Conservation (phyloP, 2,113 vertebrate species). For the Lichenostomus cassidix region DNA sequence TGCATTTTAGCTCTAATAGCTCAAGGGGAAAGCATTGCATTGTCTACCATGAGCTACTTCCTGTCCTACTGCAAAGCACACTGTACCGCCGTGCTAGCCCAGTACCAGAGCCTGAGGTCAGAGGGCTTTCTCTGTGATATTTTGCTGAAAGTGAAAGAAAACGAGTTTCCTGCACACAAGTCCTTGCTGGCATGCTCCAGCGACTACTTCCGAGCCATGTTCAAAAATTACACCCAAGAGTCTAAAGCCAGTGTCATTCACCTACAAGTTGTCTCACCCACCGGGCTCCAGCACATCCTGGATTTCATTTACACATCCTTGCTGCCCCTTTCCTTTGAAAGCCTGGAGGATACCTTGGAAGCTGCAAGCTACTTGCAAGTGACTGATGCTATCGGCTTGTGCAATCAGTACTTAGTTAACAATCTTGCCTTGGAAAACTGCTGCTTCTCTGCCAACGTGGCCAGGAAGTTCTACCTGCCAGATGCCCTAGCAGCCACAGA, state of each 20-base stretch:
- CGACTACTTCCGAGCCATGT: conserved; percentile 93
- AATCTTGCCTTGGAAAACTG: conserved; percentile 82
- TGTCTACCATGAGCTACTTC: conserved; percentile 87
- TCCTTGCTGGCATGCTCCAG: conserved; percentile 91
- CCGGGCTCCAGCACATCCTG: conserved; percentile 83
- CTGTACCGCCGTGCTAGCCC: conserved; percentile 78
- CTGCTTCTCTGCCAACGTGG: conserved; percentile 87
- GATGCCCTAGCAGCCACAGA: conserved; percentile 76
- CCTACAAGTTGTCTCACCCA: conserved; percentile 81
- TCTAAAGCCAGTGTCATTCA: conserved; percentile 78
- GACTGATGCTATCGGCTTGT: conserved; percentile 83
- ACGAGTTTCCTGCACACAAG: conserved; percentile 88
- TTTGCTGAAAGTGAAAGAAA: conserved; percentile 84
- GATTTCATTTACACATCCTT: conserved; percentile 96
- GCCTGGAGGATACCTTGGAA: conserved; percentile 84
- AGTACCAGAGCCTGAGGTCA: conserved; percentile 85
- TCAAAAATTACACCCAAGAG: conserved; percentile 87
- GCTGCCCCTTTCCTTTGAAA: conserved; percentile 83
- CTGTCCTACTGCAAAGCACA: conserved; percentile 89
- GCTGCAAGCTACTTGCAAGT: conserved; percentile 93
- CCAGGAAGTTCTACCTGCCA: conserved; percentile 80
- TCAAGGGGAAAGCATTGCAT: not conserved
- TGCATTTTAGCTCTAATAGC: conserved; percentile 16
- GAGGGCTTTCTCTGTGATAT: conserved; percentile 89
- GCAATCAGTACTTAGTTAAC: conserved; percentile 83